Conservation (phyloP, 2,113 vertebrate genomes). For the Hucho hucho region DNA sequence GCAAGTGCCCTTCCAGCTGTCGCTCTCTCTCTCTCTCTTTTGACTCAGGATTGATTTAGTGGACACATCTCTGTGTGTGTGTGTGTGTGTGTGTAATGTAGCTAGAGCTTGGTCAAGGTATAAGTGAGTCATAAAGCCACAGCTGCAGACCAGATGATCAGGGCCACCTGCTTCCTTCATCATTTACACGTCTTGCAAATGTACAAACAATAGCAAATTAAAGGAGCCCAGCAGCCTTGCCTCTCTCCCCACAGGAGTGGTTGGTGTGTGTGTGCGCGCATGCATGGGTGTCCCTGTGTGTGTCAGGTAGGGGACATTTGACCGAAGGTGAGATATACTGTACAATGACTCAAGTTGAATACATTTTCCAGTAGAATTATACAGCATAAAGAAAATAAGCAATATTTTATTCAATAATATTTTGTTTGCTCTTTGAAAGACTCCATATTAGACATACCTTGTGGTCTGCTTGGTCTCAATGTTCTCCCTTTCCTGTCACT, state of each 20-base stretch:
- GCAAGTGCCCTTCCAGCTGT: constrained; percentile 26
- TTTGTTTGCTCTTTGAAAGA: neutral
- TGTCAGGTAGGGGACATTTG: neutral
- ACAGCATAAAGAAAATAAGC: neutral
- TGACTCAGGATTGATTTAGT: neutral
- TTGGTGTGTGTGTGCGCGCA: neutral
- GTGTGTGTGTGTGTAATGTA: constrained; percentile 5
- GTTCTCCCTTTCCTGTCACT: neutral
- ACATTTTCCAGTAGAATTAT: neutral
- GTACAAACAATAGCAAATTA: constrained; percentile 64
- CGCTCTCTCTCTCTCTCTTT: constrained; percentile 14
- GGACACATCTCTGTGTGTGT: neutral
- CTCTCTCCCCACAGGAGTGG: constrained; percentile 21
- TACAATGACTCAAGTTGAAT: neutral
- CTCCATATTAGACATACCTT: neutral
- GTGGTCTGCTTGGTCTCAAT: neutral
- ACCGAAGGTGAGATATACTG: neutral
- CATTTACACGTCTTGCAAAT: constrained; percentile 60
- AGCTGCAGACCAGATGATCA: constrained; percentile 71
- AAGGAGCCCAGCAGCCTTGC: constrained; percentile 44
- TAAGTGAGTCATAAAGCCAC: constrained; percentile 63
- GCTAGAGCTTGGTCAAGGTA: constrained; percentile 58
- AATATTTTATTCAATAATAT: neutral
- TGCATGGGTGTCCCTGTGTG: neutral
- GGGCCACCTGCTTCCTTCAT: constrained; percentile 65